Evolutionary conservation across 2,888 invertebrate genomes (phyloP).

Genomic region (Sphaerophoria rueppellii): DNA sequence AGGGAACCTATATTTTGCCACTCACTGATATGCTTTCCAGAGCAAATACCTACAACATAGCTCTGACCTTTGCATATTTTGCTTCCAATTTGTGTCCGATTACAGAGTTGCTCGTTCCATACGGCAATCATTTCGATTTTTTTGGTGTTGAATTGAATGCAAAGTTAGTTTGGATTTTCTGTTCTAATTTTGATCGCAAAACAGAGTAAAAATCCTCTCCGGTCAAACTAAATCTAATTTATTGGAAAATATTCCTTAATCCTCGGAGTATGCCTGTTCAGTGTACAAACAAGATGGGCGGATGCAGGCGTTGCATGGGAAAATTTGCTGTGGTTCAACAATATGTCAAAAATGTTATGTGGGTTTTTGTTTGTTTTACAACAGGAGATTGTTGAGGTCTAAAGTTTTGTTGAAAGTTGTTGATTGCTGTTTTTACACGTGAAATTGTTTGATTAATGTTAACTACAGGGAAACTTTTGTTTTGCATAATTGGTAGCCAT

Average conservation of each 20-base stretch:
- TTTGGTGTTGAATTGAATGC: conserved; percentile 70
- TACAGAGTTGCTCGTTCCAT: conserved; percentile 9
- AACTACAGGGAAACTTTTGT: background rate
- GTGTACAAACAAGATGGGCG: conserved; percentile 30
- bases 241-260: conserved; percentile 66
- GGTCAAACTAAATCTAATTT: conserved; percentile 65
- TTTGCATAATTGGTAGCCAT: too few relatives aligned
- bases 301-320: background rate
- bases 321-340: conserved; percentile 47
- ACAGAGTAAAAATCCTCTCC: conserved; percentile 41
- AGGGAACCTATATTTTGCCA: too few relatives aligned
- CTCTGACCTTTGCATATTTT: background rate
- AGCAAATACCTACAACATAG: too few relatives aligned
- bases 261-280: background rate
- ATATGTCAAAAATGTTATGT: conserved; percentile 58
- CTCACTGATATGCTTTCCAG: too few relatives aligned
- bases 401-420: background rate
- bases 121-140: conserved; percentile 54
- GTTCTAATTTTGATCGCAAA: conserved; percentile 5
- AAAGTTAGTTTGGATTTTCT: conserved; percentile 61
- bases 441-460: background rate
- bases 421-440: conserved; percentile 6
- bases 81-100: too few relatives aligned
- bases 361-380: conserved; percentile 10
- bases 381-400: conserved; percentile 6